Conservation (phyloP, 2,797 vertebrate genomes). For the Bradypus variegatus region DNA sequence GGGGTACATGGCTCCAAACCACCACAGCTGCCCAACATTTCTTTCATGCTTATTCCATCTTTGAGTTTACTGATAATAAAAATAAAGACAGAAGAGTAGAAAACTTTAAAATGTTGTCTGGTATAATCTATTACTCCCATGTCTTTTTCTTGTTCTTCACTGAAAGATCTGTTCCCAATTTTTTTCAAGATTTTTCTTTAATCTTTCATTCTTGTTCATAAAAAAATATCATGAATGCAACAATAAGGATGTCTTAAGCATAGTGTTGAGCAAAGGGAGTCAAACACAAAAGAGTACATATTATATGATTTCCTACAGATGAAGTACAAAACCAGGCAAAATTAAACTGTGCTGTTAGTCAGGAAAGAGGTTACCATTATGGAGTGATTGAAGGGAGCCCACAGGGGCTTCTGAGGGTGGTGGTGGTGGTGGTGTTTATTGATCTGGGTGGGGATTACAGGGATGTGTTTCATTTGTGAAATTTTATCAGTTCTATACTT, state of each 20-base stretch:
- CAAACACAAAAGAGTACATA: background rate
- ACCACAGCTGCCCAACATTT: background rate
- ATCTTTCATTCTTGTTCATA: background rate
- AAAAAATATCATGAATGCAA: background rate
- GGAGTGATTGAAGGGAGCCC: background rate
- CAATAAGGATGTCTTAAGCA: background rate
- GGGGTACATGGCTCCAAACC: too few relatives aligned
- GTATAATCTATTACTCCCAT: background rate
- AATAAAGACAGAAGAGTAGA: background rate
- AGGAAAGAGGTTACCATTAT: background rate
- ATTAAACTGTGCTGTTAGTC: background rate
- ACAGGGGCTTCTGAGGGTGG: background rate
- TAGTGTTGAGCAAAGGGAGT: background rate
- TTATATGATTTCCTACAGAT: background rate
- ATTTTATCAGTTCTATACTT: background rate
- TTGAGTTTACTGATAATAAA: background rate
- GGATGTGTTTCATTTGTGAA: constrained; percentile 17
- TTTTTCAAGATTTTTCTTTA: background rate
- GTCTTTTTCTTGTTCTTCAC: background rate
- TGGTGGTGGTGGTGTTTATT: background rate
- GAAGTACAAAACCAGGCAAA: background rate
- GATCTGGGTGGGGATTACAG: background rate
- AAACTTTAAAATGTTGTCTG: background rate
- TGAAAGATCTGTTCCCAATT: background rate
- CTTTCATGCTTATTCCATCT: background rate